Percentiles rank a stretch among this genome's conserved stretches.
Conservation (phyloP, 1,140 invertebrate species). For the Bombus cullumanus region DNA sequence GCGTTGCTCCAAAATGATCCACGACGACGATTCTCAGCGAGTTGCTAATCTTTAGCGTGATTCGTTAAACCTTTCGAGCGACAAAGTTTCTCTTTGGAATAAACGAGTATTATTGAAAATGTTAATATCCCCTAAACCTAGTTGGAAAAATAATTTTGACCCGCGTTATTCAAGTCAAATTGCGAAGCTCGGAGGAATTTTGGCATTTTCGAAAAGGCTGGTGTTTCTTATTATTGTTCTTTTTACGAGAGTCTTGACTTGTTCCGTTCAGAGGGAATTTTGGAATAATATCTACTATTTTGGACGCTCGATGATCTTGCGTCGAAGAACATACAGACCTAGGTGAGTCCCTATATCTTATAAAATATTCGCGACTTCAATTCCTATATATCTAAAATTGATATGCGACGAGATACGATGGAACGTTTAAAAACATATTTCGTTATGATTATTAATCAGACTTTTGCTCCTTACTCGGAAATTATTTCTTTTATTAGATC, state of each 20-base stretch:
- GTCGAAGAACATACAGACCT: not conserved
- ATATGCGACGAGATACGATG: conserved; percentile 36
- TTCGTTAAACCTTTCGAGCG: no score
- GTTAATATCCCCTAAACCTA: no score
- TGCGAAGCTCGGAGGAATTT: not conserved
- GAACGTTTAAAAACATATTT: conserved; percentile 1
- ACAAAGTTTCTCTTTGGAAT: not conserved
- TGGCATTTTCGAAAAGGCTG: not conserved
- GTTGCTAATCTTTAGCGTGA: not conserved
- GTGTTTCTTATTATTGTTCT: not conserved
- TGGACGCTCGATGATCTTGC: not conserved
- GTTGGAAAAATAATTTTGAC: not conserved
- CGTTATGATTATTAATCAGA: conserved; percentile 16
- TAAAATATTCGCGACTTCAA: not conserved
- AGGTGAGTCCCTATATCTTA: not conserved
- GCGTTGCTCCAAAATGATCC: not conserved
- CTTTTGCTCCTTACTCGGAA: not conserved
- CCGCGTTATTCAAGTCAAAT: not conserved
- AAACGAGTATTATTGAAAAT: not conserved
- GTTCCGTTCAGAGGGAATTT: not conserved
- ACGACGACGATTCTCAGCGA: not conserved
- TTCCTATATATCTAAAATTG: conserved; percentile 9
- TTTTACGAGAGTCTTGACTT: not conserved
- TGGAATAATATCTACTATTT: not conserved
- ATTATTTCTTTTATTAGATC: not conserved